Conservation (phyloP, 1,140 invertebrate species). For the Popillia japonica region DNA sequence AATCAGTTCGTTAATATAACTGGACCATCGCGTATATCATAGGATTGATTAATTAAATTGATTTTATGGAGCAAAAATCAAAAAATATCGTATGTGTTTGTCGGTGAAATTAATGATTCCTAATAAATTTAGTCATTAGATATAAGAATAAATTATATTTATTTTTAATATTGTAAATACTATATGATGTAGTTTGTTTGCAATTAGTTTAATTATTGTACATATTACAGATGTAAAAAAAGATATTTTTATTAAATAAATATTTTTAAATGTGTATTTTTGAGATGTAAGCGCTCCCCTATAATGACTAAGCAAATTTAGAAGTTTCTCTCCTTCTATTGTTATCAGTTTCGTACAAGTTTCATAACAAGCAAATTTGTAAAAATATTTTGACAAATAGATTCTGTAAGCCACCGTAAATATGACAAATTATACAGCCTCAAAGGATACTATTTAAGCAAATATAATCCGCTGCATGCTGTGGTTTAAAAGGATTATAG, state of each 20-base stretch:
- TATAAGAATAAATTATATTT: slow-evolving; percentile 33
- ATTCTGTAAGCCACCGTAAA: slow-evolving; percentile 13
- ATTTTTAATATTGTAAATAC: slow-evolving; percentile 17
- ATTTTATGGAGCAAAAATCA: slow-evolving; percentile 6
- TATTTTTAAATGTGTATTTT: no score
- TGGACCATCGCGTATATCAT: slow-evolving; percentile 48
- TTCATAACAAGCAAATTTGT: neutral
- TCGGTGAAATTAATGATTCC: neutral
- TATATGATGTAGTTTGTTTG: neutral
- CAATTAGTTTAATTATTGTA: slow-evolving; percentile 4
- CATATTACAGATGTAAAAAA: neutral
- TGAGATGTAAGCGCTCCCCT: no score
- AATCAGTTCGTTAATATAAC: slow-evolving; percentile 51
- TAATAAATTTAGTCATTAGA: slow-evolving; percentile 30
- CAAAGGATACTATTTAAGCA: neutral
- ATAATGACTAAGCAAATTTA: slow-evolving; percentile 2
- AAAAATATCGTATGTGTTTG: neutral
- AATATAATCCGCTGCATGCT: neutral
- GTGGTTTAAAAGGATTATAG: neutral
- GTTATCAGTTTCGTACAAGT: neutral
- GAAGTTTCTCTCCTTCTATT: slow-evolving; percentile 13
- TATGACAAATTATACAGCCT: slow-evolving; percentile 32
- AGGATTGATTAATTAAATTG: neutral
- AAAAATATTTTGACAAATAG: slow-evolving; percentile 33
- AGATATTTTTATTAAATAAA: neutral